phyloP scores from a whole-genome alignment of 2,113 vertebrate genomes.

The Pterocles gutturalis region DNA sequence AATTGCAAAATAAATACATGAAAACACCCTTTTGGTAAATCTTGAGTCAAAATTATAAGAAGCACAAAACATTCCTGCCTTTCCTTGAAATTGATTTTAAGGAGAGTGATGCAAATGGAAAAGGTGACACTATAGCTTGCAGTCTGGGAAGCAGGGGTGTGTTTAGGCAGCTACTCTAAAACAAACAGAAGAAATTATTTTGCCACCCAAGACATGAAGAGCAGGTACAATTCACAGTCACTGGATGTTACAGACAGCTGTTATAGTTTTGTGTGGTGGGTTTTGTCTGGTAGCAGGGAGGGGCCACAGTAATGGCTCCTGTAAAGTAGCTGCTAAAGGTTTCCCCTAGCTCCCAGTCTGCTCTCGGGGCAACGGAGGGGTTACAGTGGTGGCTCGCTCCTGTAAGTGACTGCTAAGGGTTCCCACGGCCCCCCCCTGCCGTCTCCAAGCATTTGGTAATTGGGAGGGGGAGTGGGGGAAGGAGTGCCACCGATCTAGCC shows the following conservation, averaged over 20 bases:
- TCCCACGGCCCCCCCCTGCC: too few species aligned
- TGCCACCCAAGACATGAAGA: neutral
- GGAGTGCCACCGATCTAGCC: too few species aligned
- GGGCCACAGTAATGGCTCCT: too few species aligned
- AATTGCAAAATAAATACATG: neutral
- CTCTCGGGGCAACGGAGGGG: too few species aligned
- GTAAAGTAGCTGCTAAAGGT: too few species aligned
- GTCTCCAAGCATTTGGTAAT: too few species aligned
- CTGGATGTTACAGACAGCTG: neutral
- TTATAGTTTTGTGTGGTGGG: too few species aligned
- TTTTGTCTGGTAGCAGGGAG: too few species aligned
- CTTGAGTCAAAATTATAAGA: neutral
- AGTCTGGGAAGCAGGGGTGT: neutral
- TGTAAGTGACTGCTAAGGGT: too few species aligned
- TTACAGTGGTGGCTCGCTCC: too few species aligned
- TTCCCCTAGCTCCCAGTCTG: too few species aligned
- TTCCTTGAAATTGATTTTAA: neutral
- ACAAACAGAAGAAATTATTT: neutral
- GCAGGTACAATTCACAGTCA: neutral
- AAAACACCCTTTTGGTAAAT: neutral
- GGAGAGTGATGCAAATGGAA: neutral
- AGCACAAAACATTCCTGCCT: neutral
- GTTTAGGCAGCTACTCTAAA: neutral
- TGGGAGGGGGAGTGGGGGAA: too few species aligned
- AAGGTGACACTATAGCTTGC: neutral